phyloP scores from a whole-genome alignment of 2,888 invertebrate species.

The Encarsia formosa region DNA sequence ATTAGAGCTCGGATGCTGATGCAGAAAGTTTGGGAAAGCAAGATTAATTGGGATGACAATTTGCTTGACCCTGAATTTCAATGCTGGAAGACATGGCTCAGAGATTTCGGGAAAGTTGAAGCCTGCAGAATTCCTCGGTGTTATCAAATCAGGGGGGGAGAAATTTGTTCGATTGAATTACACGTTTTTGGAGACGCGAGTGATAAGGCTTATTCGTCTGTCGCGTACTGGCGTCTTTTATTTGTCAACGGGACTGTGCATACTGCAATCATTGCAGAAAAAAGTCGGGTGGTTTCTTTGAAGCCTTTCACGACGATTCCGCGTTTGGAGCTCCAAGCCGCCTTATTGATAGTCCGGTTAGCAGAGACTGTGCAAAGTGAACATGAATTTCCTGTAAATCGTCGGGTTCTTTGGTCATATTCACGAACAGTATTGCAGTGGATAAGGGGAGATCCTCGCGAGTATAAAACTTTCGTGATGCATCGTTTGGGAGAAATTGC shows the following conservation, averaged over 20 bases:
- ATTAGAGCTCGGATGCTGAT: slow-evolving; percentile 7
- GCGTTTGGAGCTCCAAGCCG: slow-evolving; percentile 2
- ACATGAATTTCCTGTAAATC: neutral
- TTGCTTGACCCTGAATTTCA: neutral
- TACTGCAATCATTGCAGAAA: neutral
- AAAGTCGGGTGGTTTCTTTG: slow-evolving; percentile 8
- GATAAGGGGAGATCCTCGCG: neutral
- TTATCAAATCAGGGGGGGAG: slow-evolving; percentile 14
- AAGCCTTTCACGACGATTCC: neutral
- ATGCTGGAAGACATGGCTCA: slow-evolving; percentile 6
- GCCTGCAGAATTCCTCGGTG: slow-evolving; percentile 1
- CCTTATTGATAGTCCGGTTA: neutral
- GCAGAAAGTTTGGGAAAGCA: slow-evolving; percentile 6
- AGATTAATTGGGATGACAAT: slow-evolving; percentile 9
- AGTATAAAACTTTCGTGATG: neutral
- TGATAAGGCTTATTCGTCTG: slow-evolving; percentile 29
- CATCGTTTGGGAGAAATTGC: neutral
- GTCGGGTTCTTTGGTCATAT: slow-evolving; percentile 4
- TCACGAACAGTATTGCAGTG: neutral
- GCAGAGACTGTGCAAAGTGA: neutral
- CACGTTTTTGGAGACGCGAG: slow-evolving; percentile 35
- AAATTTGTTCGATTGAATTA: slow-evolving; percentile 26
- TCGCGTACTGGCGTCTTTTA: slow-evolving; percentile 26
- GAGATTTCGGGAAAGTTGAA: neutral
- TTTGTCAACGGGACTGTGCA: neutral